Conservation (phyloP, 2,113 vertebrate genomes). For the Cygnus atratus region DNA sequence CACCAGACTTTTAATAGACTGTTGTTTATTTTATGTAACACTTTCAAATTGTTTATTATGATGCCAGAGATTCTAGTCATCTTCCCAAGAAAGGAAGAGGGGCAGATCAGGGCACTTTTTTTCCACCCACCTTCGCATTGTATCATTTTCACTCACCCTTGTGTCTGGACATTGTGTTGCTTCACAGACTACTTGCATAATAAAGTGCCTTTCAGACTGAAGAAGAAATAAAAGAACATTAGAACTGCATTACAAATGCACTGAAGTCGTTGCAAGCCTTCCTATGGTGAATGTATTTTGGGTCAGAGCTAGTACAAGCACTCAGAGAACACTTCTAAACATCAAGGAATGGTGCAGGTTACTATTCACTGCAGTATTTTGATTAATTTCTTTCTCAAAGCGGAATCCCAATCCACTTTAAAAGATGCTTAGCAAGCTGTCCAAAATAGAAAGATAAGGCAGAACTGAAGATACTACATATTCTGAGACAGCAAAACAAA, state of each 20-base stretch:
- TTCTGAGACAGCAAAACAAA: neutral
- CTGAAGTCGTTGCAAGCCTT: neutral
- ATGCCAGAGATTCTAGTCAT: too few relatives aligned
- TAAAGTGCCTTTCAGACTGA: slow-evolving; percentile 97
- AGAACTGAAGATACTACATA: neutral
- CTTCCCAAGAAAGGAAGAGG: neutral
- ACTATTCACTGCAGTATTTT: neutral
- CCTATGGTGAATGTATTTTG: neutral
- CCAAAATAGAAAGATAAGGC: neutral
- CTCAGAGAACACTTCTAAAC: neutral
- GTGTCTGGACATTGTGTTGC: slow-evolving; percentile 97
- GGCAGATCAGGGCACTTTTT: neutral
- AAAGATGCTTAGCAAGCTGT: neutral
- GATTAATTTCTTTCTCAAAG: neutral
- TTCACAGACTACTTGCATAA: slow-evolving; percentile 99
- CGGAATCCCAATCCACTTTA: neutral
- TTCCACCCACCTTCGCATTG: slow-evolving; percentile 61
- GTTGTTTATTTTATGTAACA: neutral
- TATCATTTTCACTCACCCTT: slow-evolving; percentile 87
- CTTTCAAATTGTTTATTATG: neutral
- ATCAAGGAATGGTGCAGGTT: neutral
- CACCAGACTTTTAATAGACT: rapidly evolving
- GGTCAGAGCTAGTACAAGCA: rapidly evolving
- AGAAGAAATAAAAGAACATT: neutral
- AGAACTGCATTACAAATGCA: neutral